Base-by-base conservation (phyloP, 2,797 vertebrate genomes). In the Darevskia nairensis region DNA sequence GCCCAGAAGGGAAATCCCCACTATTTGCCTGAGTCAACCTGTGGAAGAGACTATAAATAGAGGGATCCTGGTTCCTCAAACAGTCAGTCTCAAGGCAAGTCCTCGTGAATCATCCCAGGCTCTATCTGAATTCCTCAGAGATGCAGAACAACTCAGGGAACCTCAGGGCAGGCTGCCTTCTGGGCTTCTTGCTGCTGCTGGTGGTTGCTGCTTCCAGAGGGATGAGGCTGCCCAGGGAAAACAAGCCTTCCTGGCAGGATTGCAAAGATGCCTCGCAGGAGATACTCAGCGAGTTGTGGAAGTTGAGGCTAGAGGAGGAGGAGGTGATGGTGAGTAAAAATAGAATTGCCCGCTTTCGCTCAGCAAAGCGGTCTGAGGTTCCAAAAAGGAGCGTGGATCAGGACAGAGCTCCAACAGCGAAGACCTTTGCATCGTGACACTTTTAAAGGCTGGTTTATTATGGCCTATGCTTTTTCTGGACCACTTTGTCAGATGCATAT, bases 21-120 rank as follows among this genome's bases (percentile, higher is more conserved):
- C 95, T 95, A 94, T 91, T 90, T n/a, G 95, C 92, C 90, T 76
- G 94, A 96, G 94, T 94, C 95, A 74, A 95, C 94, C 94, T 95
- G 93, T 92, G 46, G 61, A 23, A 85, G 50, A 21, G 41, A 84
- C 17, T 11, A 82, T 41, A 89, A 32, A 80, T 86, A 89, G 69
- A 68, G 32, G 19, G 35, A 82, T 75, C 69, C 71, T 76, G 29
- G 78, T 82, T 89, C 88, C 69, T 89, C 83, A 66, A 46, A 29
- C 23, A 29, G 15, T 39, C 77, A 89, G 77, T 75, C 77, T 89
- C 68, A 80, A 80, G 15, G 6, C 39, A 66, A 44, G 59, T 80
- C 2, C 39, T 81, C 39, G 15, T 75, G 39, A 68, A 85, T 74
- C 77, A 75, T 23, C 44, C n/a, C 7, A 85, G 11, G 17, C 27